Evolutionary conservation across 2,113 vertebrate genomes (phyloP), one percentile per base, ranked within the genome.

Genomic region (Catagonus wagneri): DNA sequence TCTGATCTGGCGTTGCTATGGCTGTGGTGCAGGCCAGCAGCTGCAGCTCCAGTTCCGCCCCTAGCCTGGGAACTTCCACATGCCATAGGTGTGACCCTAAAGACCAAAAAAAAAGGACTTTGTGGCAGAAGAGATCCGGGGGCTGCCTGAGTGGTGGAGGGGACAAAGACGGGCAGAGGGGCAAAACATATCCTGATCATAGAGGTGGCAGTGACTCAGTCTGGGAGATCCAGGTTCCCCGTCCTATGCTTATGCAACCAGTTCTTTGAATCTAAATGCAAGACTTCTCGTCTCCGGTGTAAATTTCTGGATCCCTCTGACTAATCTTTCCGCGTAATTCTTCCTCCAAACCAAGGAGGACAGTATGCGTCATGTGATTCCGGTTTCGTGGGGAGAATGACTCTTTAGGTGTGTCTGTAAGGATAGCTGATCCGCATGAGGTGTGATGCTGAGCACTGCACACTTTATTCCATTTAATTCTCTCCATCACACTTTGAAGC

Each of bases 251-350:
- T 78, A 65, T 3, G 39, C 72, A 78, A 90, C 58, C n/a, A 19
- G 22, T 25, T 87, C 58, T 71, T n/a, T 83, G 65, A 92, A 39
- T 75, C 74, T 60, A n/a, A 72, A 71, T 23, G 63, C 50, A 76
- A 87, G 89, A 61, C 84, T 87, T 93, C 90, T 79, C 54, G 19
- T 90, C 87, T 95, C 81, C 54, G 16, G 3, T 61, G 80, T 39
- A 58, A 96, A 94, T 80, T 93, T 90, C 79, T 39, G 60, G 80
- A 93, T 95, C 44, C 75, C 83, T 50, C 0, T 96, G 97, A 97
- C 90, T 96, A 60, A 97, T 75, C 89, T 80, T 78, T 94, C 58
- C 69, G 10, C 65, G 27, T 94, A 63, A 93, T 87, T 92, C 96
- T 79, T 39, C 89, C 84, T 93, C 86, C 80, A 66, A 58, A 52